phyloP scores from a whole-genome alignment of 2,888 invertebrate species.

The Lypha dubia region DNA sequence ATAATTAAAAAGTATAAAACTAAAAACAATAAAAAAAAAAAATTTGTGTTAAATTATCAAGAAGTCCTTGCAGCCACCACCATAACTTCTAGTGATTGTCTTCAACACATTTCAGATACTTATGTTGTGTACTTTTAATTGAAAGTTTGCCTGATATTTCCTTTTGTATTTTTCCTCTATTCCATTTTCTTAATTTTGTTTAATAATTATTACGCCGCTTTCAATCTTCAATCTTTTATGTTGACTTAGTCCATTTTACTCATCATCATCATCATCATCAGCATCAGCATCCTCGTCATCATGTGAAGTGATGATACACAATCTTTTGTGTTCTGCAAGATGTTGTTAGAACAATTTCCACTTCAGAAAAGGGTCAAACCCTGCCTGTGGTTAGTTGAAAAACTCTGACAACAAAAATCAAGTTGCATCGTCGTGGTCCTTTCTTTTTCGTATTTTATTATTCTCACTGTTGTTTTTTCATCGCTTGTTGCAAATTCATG shows the following conservation, averaged over 20 bases:
- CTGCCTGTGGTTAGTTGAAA: background rate
- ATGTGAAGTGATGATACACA: constrained; percentile 27
- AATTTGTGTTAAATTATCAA: constrained; percentile 16
- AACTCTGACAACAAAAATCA: constrained; percentile 33
- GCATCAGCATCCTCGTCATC: no score
- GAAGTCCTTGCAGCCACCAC: background rate
- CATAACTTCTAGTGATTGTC: background rate
- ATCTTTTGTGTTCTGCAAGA: constrained; percentile 8
- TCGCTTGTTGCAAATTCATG: constrained; percentile 55
- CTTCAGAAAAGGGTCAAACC: constrained; percentile 42
- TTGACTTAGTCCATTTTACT: constrained; percentile 46
- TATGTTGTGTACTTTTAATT: constrained; percentile 18
- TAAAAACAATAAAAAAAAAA: background rate
- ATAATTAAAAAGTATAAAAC: constrained; percentile 42
- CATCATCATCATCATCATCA: constrained; percentile 3
- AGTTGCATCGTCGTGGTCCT: constrained; percentile 38
- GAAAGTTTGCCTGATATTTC: constrained; percentile 23
- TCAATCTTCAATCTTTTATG: background rate
- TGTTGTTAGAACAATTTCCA: constrained; percentile 5
- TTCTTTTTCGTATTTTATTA: background rate
- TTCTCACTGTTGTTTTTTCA: constrained; percentile 15
- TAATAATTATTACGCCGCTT: constrained; percentile 46
- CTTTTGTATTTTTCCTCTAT: background rate
- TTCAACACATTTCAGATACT: background rate
- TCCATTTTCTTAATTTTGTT: constrained; percentile 1